Base-by-base conservation (phyloP, 2,888 invertebrate genomes). In the Apamea anceps region DNA sequence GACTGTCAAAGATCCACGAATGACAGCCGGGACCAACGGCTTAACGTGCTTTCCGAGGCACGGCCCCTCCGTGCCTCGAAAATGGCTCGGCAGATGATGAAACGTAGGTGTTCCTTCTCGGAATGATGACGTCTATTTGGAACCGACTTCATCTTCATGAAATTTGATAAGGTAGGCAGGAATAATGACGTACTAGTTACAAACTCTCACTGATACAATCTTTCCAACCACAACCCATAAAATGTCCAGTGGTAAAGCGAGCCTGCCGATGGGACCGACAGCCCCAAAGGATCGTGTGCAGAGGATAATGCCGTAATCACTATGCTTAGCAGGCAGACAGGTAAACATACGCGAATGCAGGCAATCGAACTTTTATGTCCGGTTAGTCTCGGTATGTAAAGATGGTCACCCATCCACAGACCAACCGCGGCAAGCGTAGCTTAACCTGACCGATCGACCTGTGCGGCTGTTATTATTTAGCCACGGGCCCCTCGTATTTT, bases 221-320 rank as follows among this genome's bases (percentile, higher is more conserved):
- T 32, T 3, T 48, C 21, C 15, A 42, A 81, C n/a, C 63, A 28
- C 62, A 51, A 54, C 21, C 18, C 21, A 45, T 65, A 84, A 68
- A 70, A 70, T 60, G n/a, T 54, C 68, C 73, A 37, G 18, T 25
- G 15, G 70, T 28, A 62, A 84, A 79, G 70, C 21, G 15, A 75
- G 21, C 15, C 32, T 51, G 0, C 71, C 48, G 67, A 28, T 51
- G 85, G 67, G 62, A 80, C 71, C 28, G n/a, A 15, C 7, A 2
- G 12, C 6, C 72, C 62, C 74, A 68, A 80, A 80, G 57, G 85
- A 42, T 54, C 62, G 63, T 15, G n/a, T 62, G 18, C 21, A 32
- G 42, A 42, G 80, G 75, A 80, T 85, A 72, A 85, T 48, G 18
- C 57, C 28, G 57, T 80, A 72, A 75, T 85, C 75, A 71, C 63